These are phyloP conservation scores for Campoplex nolae DNA, from an alignment of 2,888 invertebrate species.

Conservation along the genomic window DNA sequence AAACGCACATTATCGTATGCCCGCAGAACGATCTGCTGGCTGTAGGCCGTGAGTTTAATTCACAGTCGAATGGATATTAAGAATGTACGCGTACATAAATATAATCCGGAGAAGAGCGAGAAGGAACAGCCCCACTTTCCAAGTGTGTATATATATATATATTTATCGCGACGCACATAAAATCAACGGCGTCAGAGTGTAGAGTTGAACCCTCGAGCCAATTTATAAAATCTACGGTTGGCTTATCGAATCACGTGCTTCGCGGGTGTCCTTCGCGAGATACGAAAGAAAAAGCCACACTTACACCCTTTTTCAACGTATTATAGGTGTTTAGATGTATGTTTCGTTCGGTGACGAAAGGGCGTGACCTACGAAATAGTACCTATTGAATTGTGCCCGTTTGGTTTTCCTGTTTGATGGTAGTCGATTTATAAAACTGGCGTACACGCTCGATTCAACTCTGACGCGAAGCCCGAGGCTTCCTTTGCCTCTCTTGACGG, in stretches of 20 bases:
- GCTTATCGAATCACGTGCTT: slow-evolving; percentile 69
- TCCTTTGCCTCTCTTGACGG: slow-evolving; percentile 19
- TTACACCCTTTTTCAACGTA: slow-evolving; percentile 13
- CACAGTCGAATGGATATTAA: slow-evolving; percentile 56
- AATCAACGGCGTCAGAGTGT: slow-evolving; percentile 26
- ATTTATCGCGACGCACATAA: slow-evolving; percentile 26
- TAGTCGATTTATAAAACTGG: slow-evolving; percentile 20
- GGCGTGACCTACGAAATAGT: background rate
- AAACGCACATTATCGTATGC: slow-evolving; percentile 61
- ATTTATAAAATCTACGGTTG: slow-evolving; percentile 59
- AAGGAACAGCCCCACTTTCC: background rate
- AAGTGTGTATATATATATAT: background rate
- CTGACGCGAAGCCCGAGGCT: slow-evolving; percentile 30
- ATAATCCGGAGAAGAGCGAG: slow-evolving; percentile 1
- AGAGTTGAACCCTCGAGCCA: slow-evolving; percentile 49
- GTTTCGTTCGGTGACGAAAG: slow-evolving; percentile 5
- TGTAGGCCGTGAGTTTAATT: slow-evolving; percentile 36
- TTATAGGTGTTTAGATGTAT: background rate
- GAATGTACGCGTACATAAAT: background rate
- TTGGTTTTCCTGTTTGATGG: slow-evolving; percentile 1
- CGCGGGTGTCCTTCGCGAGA: slow-evolving; percentile 66
- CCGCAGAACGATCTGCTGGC: slow-evolving; percentile 45
- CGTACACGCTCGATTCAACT: slow-evolving; percentile 30
- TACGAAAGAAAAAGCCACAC: slow-evolving; percentile 43
- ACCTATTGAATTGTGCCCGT: slow-evolving; percentile 12